These are phyloP conservation scores for Mus pahari DNA, from an alignment of 2,113 vertebrate species.

Conservation along the genomic window DNA sequence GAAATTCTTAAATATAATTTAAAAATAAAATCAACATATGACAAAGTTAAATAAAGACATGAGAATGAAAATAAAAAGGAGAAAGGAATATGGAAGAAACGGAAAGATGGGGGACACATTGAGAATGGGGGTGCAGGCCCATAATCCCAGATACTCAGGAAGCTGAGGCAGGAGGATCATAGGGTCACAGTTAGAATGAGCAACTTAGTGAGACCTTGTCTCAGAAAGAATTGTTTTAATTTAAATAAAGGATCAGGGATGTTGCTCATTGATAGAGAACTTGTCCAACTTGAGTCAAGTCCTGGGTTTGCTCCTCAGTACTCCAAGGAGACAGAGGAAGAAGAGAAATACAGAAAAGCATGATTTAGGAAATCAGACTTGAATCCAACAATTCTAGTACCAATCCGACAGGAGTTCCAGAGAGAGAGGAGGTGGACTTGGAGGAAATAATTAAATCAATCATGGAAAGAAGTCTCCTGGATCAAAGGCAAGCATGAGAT, in stretches of 20 bases:
- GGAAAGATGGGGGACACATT: accelerated
- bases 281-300: not conserved
- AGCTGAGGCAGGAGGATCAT: not conserved
- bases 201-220: not conserved
- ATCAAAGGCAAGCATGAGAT: not conserved
- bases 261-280: not conserved
- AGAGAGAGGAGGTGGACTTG: not conserved
- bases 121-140: too few species aligned
- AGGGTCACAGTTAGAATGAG: not conserved
- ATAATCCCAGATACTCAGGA: not conserved
- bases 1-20: not conserved
- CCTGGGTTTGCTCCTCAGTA: not conserved
- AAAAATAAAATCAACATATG: slow-evolving; percentile 20
- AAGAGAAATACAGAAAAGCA: not conserved
- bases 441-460: slow-evolving; percentile 23
- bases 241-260: not conserved
- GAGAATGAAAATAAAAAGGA: not conserved
- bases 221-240: not conserved
- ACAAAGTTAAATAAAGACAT: slow-evolving; percentile 34
- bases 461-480: slow-evolving; percentile 3
- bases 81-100: not conserved
- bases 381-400: not conserved
- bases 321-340: not conserved
- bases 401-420: not conserved
- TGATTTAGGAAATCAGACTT: not conserved